phyloP scores from a whole-genome alignment of 2,797 vertebrate genomes.

The Mus minutoides region DNA sequence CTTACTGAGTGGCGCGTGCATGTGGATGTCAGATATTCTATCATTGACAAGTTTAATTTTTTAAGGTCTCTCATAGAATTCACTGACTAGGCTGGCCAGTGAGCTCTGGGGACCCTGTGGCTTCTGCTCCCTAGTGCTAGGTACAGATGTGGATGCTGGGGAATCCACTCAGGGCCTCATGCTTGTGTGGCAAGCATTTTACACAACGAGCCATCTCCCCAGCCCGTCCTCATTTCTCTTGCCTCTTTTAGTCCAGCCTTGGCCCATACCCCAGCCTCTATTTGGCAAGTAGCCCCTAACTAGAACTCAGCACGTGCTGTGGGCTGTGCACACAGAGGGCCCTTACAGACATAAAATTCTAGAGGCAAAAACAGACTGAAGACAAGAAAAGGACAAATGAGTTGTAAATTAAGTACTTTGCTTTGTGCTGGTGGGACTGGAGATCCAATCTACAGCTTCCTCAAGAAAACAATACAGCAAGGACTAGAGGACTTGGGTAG shows the following conservation, averaged over 20 bases:
- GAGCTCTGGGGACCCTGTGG: not conserved
- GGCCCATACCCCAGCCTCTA: not conserved
- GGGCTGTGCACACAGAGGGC: not conserved
- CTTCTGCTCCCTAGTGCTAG: not conserved
- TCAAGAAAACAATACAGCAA: conserved; percentile 4
- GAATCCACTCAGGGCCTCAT: not conserved
- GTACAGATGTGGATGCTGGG: not conserved
- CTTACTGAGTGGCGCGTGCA: not conserved
- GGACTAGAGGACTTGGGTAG: not conserved
- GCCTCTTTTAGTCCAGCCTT: not conserved
- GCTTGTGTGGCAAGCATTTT: not conserved
- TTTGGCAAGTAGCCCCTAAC: not conserved
- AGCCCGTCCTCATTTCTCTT: not conserved
- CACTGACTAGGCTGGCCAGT: not conserved
- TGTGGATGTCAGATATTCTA: not conserved
- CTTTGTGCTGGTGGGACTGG: not conserved
- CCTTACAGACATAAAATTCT: not conserved
- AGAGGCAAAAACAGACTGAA: not conserved
- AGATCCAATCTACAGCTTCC: not conserved
- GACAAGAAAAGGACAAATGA: not conserved
- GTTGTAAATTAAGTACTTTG: not conserved
- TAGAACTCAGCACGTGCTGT: not conserved
- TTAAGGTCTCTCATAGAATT: not conserved
- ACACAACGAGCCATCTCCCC: not conserved
- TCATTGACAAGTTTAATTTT: not conserved